Conservation (phyloP, 2,888 invertebrate genomes). For the Hartigia nigra region DNA sequence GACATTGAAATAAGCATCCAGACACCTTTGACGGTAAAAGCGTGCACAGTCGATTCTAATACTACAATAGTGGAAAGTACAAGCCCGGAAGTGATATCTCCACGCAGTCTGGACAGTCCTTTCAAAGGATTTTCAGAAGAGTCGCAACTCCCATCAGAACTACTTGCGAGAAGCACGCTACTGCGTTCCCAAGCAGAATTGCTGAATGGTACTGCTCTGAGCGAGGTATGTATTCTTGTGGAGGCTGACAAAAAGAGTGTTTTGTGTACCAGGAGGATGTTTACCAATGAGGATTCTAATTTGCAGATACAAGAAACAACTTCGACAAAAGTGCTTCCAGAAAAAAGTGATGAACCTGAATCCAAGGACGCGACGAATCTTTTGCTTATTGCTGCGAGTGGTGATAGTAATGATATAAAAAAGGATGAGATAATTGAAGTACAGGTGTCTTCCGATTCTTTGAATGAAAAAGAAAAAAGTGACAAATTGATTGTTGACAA, state of each 20-base stretch:
- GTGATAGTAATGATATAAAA: constrained; percentile 6
- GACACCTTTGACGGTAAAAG: neutral
- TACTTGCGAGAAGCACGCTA: neutral
- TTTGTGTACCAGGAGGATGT: neutral
- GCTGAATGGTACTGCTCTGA: neutral
- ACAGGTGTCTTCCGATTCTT: neutral
- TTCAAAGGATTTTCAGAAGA: constrained; percentile 44
- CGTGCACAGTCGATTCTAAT: neutral
- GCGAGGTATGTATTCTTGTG: neutral
- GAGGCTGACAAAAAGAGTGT: neutral
- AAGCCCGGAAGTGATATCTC: constrained; percentile 13
- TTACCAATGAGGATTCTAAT: neutral
- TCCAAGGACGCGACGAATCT: constrained; percentile 4
- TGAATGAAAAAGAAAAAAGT: neutral
- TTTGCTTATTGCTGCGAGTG: neutral
- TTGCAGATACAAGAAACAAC: neutral
- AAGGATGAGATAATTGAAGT: neutral
- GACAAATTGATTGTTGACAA: neutral
- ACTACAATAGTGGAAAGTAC: neutral
- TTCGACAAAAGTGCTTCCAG: neutral
- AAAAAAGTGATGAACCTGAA: constrained; percentile 3
- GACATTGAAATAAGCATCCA: neutral
- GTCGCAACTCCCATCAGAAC: neutral
- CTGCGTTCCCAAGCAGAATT: neutral
- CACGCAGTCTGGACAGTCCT: constrained; percentile 34